Conservation (phyloP, 2,888 invertebrate species). For the Linnaemya tessellans region DNA sequence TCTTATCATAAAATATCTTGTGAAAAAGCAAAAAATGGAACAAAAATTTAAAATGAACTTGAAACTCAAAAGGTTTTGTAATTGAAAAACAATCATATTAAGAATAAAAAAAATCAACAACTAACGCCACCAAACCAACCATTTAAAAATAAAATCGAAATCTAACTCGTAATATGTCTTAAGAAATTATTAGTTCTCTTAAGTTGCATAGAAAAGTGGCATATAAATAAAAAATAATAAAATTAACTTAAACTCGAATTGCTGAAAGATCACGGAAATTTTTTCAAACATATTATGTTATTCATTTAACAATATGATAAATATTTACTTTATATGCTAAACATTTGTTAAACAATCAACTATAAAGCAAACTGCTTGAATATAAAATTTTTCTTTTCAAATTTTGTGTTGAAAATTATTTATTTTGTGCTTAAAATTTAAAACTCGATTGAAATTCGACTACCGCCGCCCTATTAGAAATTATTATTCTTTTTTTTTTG, state of each 20-base stretch:
- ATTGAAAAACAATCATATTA: conserved; percentile 70
- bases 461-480: conserved; percentile 56
- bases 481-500: not conserved
- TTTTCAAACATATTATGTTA: conserved; percentile 3
- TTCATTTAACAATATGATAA: conserved; percentile 11
- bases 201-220: conserved; percentile 13
- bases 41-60: conserved; percentile 45
- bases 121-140: conserved; percentile 63
- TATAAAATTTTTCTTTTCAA: conserved; percentile 6
- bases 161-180: conserved; percentile 60
- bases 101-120: conserved; percentile 56
- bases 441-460: conserved; percentile 41
- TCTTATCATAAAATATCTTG: conserved; percentile 1
- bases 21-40: conserved; percentile 40
- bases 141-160: conserved; percentile 46
- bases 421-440: conserved; percentile 18
- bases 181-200: conserved; percentile 46
- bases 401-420: not conserved
- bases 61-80: conserved; percentile 72
- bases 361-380: conserved; percentile 39
- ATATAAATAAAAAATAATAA: not conserved
- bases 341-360: conserved; percentile 36
- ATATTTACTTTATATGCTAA: conserved; percentile 47
- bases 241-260: conserved; percentile 26
- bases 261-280: conserved; percentile 32